Evolutionary conservation across 2,113 vertebrate genomes (phyloP).

Genomic region (Pterophyllum scalare): DNA sequence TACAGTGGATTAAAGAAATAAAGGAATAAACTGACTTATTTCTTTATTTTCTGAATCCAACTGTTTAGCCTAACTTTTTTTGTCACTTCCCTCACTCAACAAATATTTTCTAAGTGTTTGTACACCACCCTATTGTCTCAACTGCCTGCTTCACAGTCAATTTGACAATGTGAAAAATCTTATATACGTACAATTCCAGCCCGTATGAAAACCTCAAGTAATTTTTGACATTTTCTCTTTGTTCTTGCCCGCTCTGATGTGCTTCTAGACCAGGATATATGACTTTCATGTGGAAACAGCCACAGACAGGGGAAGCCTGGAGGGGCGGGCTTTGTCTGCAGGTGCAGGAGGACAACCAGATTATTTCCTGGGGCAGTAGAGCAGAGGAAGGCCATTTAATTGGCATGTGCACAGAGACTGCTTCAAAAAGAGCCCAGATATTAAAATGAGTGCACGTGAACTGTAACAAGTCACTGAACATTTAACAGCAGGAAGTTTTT

Average conservation of each 20-base stretch:
- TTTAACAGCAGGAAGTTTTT: neutral
- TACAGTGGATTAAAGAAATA: constrained; percentile 14
- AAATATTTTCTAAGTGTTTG: constrained; percentile 14
- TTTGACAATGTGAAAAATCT: neutral
- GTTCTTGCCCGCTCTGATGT: neutral
- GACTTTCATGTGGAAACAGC: constrained; percentile 31
- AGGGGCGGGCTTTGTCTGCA: constrained; percentile 53
- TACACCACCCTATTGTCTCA: constrained; percentile 34
- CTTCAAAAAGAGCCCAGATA: neutral
- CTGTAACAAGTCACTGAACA: neutral
- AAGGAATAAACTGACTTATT: neutral
- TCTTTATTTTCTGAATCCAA: neutral
- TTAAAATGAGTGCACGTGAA: neutral
- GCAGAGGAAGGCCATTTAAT: constrained; percentile 42
- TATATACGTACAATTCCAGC: neutral
- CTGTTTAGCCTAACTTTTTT: neutral
- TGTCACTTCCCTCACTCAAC: constrained; percentile 8
- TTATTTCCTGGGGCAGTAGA: constrained; percentile 61
- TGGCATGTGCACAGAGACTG: constrained; percentile 9
- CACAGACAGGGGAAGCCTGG: constrained; percentile 27
- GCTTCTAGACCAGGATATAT: constrained; percentile 17
- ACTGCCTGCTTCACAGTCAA: neutral
- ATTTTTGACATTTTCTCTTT: neutral
- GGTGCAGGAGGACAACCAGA: constrained; percentile 49
- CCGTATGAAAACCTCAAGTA: neutral